Evolutionary conservation across 2,888 invertebrate species (phyloP).

Genomic region (Kuschelorhynchus macadamiae): DNA sequence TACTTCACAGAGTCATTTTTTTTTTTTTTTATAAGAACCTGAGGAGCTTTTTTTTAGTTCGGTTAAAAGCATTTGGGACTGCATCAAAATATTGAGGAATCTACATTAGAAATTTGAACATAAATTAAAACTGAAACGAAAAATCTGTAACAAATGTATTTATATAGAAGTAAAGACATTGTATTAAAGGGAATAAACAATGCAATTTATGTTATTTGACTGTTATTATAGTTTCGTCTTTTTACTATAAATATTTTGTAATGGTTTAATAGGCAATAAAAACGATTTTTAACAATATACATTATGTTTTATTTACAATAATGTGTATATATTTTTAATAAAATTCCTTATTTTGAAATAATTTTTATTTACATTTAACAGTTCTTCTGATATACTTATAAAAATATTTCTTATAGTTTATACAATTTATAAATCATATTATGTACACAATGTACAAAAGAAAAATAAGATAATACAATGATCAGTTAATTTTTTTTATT

Average conservation of each 20-base stretch:
- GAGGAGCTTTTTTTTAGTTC: no score
- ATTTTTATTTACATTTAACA: conserved; percentile 51
- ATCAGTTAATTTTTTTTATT: conserved; percentile 4
- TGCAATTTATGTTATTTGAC: conserved; percentile 26
- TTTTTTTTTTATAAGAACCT: no score
- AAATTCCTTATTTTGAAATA: conserved; percentile 14
- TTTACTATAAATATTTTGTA: conserved; percentile 22
- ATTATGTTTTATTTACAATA: background rate
- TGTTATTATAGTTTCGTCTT: conserved; percentile 17
- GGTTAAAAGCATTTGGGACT: no score
- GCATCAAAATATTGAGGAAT: no score
- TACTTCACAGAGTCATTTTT: no score
- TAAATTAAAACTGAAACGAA: no score
- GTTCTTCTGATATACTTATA: conserved; percentile 54
- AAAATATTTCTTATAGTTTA: conserved; percentile 55
- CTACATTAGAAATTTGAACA: no score
- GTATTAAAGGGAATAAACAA: conserved; percentile 24
- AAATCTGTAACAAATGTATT: no score
- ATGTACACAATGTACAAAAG: conserved; percentile 53
- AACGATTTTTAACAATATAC: conserved; percentile 10
- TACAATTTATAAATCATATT: conserved; percentile 54
- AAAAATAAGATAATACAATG: conserved; percentile 6
- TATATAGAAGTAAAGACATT: conserved; percentile 15
- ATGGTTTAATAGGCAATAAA: conserved; percentile 24
- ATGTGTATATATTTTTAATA: background rate